Conservation (phyloP, 2,888 invertebrate genomes). For the Fragum sueziense region DNA sequence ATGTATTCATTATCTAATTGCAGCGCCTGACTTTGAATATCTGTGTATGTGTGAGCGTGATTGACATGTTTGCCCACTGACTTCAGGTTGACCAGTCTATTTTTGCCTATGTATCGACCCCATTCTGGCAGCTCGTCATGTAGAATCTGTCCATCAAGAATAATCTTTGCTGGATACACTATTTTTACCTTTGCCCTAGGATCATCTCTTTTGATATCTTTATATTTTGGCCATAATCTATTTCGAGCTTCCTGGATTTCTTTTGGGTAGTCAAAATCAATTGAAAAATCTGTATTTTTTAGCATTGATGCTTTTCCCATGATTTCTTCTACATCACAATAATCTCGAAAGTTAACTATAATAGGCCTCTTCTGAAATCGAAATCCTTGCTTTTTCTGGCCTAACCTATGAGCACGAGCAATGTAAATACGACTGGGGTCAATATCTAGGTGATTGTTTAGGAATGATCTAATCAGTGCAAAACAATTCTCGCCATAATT, state of each 20-base stretch:
- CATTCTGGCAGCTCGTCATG: constrained; percentile 20
- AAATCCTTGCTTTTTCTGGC: background rate
- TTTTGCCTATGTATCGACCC: background rate
- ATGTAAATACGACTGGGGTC: background rate
- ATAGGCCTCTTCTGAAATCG: background rate
- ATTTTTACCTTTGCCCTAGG: background rate
- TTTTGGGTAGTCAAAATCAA: constrained; percentile 7
- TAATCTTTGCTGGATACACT: background rate
- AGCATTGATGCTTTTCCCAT: background rate
- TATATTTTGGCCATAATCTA: constrained; percentile 3
- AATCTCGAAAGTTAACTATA: background rate
- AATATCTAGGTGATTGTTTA: background rate
- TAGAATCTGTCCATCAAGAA: background rate
- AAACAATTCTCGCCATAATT: constrained; percentile 5
- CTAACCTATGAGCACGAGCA: background rate
- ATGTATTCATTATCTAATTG: no score
- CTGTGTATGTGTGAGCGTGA: background rate
- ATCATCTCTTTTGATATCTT: background rate
- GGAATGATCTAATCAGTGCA: background rate
- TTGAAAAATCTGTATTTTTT: background rate
- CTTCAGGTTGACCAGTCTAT: background rate
- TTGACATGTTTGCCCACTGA: background rate
- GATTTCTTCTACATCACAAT: background rate
- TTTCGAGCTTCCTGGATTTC: background rate
- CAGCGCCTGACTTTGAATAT: background rate